Evolutionary conservation across 2,113 vertebrate species (phyloP).

Genomic region (Dryoscopus gambensis): DNA sequence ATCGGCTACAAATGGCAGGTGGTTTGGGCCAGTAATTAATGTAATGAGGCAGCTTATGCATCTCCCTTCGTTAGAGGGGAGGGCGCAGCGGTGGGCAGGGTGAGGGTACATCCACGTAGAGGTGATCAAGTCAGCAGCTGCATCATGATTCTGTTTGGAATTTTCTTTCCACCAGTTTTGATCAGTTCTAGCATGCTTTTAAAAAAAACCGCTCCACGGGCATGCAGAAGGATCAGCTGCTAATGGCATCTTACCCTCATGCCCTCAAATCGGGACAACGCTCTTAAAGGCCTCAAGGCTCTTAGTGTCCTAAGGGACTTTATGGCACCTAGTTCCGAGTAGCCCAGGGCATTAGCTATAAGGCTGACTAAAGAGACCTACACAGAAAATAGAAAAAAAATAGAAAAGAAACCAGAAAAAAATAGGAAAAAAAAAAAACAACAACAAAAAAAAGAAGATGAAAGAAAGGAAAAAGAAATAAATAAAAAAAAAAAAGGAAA

Average conservation of each 20-base stretch:
- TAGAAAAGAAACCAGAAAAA: constrained; percentile 77
- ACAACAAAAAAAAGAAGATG: constrained; percentile 82
- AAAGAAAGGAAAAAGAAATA: constrained; percentile 76
- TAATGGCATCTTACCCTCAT: constrained; percentile 99
- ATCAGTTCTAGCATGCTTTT: constrained; percentile 99
- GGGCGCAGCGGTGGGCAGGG: constrained; percentile 63
- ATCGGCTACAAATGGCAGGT: constrained; percentile 81
- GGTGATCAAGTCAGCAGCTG: constrained; percentile 83
- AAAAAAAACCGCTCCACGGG: constrained; percentile 84
- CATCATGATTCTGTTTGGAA: constrained; percentile 82
- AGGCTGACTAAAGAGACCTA: constrained; percentile 99
- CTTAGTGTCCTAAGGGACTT: constrained; percentile 99
- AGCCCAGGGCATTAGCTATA: constrained; percentile 99
- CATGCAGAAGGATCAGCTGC: constrained; percentile 99
- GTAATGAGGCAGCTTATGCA: constrained; percentile 93
- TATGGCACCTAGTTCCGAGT: constrained; percentile 99
- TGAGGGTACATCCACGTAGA: constrained; percentile 45
- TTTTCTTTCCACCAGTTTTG: constrained; percentile 74
- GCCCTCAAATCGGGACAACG: constrained; percentile 99
- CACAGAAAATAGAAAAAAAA: constrained; percentile 91
- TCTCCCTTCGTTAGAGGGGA: constrained; percentile 69
- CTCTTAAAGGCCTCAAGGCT: constrained; percentile 99
- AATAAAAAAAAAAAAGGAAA: constrained; percentile 78
- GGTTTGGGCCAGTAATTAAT: constrained; percentile 73
- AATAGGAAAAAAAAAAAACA: constrained; percentile 79